phyloP scores from a whole-genome alignment of 2,113 vertebrate genomes.

The Ovis aries region ARS-UI_Ramb_v3.0 NC_056080.1:111179501-111180000 shows the following conservation, averaged over 20 bases:
- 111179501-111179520: not conserved
- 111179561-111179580: not conserved
- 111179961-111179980: not conserved
- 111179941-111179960: not conserved
- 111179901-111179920: not conserved
- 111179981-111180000: not conserved
- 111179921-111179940: not conserved
- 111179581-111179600: not conserved
- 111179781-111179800: not conserved
- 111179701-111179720: not conserved
- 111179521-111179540: not conserved
- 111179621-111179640: not conserved
- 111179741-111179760: not conserved
- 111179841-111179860: not conserved
- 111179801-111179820: not conserved
- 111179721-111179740: not conserved
- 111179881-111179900: not conserved
- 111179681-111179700: not conserved
- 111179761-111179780: not conserved
- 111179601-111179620: not conserved
- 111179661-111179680: not conserved
- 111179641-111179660: not conserved
- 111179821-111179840: rapidly evolving
- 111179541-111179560: not conserved
- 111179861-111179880: not conserved